These are phyloP conservation scores for Pristiophorus japonicus DNA, from an alignment of 2,113 vertebrate species.

Conservation along the genomic window DNA sequence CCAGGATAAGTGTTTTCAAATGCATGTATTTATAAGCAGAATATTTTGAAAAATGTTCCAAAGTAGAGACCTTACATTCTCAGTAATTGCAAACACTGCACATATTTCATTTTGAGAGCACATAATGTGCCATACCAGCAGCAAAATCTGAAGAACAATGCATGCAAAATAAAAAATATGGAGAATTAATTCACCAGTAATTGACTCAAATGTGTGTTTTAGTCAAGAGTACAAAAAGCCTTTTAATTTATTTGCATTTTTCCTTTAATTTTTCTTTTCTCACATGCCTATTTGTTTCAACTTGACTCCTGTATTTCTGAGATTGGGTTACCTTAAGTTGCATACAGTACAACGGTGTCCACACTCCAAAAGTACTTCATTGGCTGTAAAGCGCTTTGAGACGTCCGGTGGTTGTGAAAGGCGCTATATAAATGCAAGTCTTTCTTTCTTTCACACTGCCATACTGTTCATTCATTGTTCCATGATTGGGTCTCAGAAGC, in stretches of 20 bases:
- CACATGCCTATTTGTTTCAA: background rate
- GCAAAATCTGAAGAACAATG: background rate
- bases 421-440: no score
- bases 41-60: slow-evolving; percentile 23
- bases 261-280: background rate
- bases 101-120: background rate
- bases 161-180: background rate
- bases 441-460: no score
- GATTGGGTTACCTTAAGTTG: background rate
- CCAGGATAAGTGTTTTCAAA: background rate
- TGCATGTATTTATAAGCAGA: background rate
- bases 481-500: background rate
- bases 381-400: no score
- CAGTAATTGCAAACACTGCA: background rate
- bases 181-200: background rate
- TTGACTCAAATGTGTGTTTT: background rate
- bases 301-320: background rate
- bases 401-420: no score
- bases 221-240: background rate
- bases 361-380: no score
- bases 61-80: background rate
- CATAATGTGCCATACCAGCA: background rate
- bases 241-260: background rate
- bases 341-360: no score
- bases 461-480: background rate